Evolutionary conservation across 37 sponge, comb jelly and placozoan species (phyloP).

Genomic region (Amphimedon queenslandica): DNA sequence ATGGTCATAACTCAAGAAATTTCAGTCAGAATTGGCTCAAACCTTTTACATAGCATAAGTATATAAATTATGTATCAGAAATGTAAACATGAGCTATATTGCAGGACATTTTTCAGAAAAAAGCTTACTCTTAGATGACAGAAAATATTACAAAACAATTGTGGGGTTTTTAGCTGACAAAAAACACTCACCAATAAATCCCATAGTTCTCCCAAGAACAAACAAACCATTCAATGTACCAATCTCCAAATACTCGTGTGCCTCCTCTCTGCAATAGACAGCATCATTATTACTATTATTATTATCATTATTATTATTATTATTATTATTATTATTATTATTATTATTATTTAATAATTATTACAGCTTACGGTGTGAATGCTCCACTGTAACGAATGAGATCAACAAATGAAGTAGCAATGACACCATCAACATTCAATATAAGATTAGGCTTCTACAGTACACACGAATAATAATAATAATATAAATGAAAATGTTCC

Average conservation of each 20-base stretch:
- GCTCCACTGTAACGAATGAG: slow-evolving; percentile 85
- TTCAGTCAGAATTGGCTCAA: too few relatives aligned
- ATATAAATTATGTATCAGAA: too few relatives aligned
- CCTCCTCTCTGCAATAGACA: slow-evolving; percentile 71
- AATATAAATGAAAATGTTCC: neutral
- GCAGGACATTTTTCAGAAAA: too few relatives aligned
- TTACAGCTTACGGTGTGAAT: slow-evolving; percentile 74
- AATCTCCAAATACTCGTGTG: slow-evolving; percentile 82
- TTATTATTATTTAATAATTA: too few relatives aligned
- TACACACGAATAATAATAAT: neutral
- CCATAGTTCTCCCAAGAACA: slow-evolving; percentile 92
- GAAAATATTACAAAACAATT: too few relatives aligned
- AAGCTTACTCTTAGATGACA: too few relatives aligned
- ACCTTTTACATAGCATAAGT: too few relatives aligned
- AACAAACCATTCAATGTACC: slow-evolving; percentile 93
- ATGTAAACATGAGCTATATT: too few relatives aligned
- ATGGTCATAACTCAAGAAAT: too few relatives aligned
- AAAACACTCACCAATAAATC: slow-evolving; percentile 94
- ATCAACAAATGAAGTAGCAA: slow-evolving; percentile 92
- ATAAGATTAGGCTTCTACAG: slow-evolving; percentile 94
- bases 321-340: too few relatives aligned
- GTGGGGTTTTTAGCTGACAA: too few relatives aligned
- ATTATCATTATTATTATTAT: too few relatives aligned
- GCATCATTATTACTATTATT: slow-evolving; percentile 6
- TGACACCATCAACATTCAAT: slow-evolving; percentile 96